Evolutionary conservation across 92 coral and sea anemone species (phyloP).

Genomic region (Siderastrea radians): DNA sequence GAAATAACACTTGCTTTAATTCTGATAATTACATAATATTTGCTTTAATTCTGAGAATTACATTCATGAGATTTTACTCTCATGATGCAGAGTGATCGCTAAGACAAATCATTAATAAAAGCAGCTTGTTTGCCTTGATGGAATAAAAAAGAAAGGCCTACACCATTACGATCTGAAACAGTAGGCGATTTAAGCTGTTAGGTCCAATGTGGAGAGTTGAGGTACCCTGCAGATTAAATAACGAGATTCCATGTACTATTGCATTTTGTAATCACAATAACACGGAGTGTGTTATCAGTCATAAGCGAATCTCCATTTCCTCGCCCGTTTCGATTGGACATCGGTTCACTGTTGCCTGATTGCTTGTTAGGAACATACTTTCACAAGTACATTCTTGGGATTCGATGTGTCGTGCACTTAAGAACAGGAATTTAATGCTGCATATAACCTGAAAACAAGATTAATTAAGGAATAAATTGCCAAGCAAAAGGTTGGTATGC

Average conservation of each 20-base stretch:
- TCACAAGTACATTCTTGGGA: neutral
- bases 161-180: neutral
- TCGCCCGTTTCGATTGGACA: neutral
- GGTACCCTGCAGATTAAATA: slow-evolving; percentile 1
- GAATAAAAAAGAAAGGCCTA: neutral
- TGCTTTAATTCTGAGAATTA: too few relatives aligned
- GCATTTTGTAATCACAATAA: neutral
- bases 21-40: neutral
- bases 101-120: neutral
- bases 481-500: neutral
- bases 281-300: neutral
- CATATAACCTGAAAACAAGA: neutral
- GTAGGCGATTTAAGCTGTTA: neutral
- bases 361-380: neutral
- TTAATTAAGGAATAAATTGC: neutral
- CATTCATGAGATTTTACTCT: neutral
- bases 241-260: neutral
- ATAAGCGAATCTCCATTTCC: neutral
- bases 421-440: neutral
- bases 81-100: too few relatives aligned
- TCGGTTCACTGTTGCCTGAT: neutral
- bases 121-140: neutral
- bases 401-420: neutral
- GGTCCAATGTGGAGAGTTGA: neutral
- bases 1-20: neutral